Evolutionary conservation across 2,797 vertebrate genomes (phyloP), one percentile per base, ranked within the genome.

Genomic region (Rhynchotus rufescens): DNA sequence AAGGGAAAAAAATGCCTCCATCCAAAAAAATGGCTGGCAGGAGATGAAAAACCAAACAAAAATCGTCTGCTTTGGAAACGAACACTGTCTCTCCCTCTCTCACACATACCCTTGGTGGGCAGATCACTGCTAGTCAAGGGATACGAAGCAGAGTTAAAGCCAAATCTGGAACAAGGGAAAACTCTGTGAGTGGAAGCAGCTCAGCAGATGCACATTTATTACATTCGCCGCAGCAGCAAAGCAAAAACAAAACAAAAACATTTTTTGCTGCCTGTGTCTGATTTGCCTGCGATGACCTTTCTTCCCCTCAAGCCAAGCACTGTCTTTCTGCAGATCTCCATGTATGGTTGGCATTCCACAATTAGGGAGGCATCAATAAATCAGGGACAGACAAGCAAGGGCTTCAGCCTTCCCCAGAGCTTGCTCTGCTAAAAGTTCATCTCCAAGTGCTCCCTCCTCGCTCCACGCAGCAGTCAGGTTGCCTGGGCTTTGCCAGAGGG

Each of bases 111-210:
- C 80, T 81, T 91, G 59, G 73, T 49, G 80, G 75, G 88, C 83
- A 86, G 22, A 84, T 91, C 60, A 51, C 52, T 87, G 44, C 74
- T 90, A 52, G 90, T 87, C 85, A 93, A 80, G 47, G 47, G 54
- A 93, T 91, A 62, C 65, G 95, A 71, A 88, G 80, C 84, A 76
- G 74, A 94, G 73, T 91, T 90, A 93, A 89, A 78, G 83, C 47
- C 82, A 74, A 89, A 91, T 96, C 76, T 93, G 93, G 90, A 96
- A 94, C 75, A 96, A 87, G 85, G 62, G n/a, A 91, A 96, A 95
- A 84, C 21, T 77, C 45, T 89, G 45, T 88, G 82, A 89, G 32
- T 66, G 90, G 80, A 91, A 95, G 88, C 47, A 86, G 44, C 60
- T 62, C 59, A 92, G 88, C 74, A 93, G 67, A 96, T 73, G 74